A percentile compares a stretch with the other conserved stretches of the same genome.
phyloP scores from a whole-genome alignment of 2,888 invertebrate genomes.

The Limnephilus auricula region DNA sequence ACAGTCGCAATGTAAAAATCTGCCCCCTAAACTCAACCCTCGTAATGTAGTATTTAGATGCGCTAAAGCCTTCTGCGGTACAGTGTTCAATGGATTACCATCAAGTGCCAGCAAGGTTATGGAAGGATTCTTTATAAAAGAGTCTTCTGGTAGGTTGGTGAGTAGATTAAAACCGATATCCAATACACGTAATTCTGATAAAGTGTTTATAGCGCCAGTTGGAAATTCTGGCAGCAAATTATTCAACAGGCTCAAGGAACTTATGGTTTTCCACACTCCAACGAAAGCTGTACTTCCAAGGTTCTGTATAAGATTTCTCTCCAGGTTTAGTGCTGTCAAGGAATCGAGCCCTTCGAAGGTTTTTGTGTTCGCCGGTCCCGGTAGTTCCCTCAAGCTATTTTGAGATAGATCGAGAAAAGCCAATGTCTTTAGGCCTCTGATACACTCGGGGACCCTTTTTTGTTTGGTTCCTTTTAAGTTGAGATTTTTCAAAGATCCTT shows the following conservation, averaged over 20 bases:
- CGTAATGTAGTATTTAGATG: conserved; percentile 90
- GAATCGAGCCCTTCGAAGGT: conserved; percentile 89
- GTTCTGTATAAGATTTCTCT: conserved; percentile 90
- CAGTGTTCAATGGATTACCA: conserved; percentile 91
- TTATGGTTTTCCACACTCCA: conserved; percentile 89
- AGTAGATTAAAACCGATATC: conserved; percentile 95
- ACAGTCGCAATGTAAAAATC: conserved; percentile 93
- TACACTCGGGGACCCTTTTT: conserved; percentile 87
- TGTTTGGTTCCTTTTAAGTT: conserved; percentile 93
- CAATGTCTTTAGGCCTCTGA: conserved; percentile 85
- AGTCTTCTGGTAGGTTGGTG: conserved; percentile 87
- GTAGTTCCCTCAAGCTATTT: conserved; percentile 90
- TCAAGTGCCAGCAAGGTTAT: conserved; percentile 93
- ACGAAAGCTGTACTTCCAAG: conserved; percentile 87
- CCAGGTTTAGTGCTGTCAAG: conserved; percentile 91
- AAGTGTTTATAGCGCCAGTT: conserved; percentile 85
- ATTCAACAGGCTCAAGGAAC: conserved; percentile 92
- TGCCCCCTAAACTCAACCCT: conserved; percentile 91
- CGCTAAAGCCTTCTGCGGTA: conserved; percentile 87
- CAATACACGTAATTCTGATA: conserved; percentile 89
- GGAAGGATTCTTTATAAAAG: conserved; percentile 89
- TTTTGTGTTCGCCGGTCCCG: conserved; percentile 81
- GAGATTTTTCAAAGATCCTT: conserved; percentile 89
- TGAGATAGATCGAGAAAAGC: conserved; percentile 94
- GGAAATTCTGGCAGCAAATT: conserved; percentile 94